Evolutionary conservation across 1,140 invertebrate genomes (phyloP), one percentile per base, ranked within the genome.

Genomic region (Planococcus citri): DNA sequence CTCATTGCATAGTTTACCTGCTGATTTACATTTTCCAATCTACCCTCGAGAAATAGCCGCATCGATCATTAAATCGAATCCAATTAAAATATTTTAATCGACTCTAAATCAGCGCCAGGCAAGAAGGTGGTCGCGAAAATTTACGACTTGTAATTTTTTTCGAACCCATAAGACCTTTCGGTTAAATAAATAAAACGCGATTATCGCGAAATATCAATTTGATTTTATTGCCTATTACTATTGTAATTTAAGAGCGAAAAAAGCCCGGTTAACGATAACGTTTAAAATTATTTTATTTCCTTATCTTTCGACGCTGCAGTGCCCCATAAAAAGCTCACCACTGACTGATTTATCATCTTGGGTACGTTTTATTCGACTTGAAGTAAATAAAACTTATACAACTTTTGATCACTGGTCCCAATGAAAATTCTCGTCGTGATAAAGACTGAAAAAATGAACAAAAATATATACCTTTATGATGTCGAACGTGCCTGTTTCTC

Each of bases 381-480:
- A 33, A 33, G 29, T 33, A 33, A 33, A 33, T 33, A 33, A 33
- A 33, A n/a, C n/a, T n/a, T n/a, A n/a, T n/a, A n/a, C n/a, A n/a
- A n/a, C n/a, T n/a, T n/a, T n/a, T n/a, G n/a, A n/a, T 37, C 14
- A 6, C 14, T 37, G 6, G 33, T 37, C 6, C 33, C 6, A 37
- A 37, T 37, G 33, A 37, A 37, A 37, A 37, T 37, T 37, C 14
- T 37, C 6, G 33, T 8, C 14, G 6, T 6, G 33, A 37, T 37
- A 37, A 37, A 8, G 33, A 37, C 6, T 6, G 33, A 37, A 37
- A 37, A 37, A 37, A 37, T 37, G 6, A 37, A 37, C 33, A 51
- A 17, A 9, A 51, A 17, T 51, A 6, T 25, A 70, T 72, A 75
- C 74, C 73, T 74, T 75, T 75, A 60, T 75, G 74, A 64, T 75